A percentile compares a stretch with the other conserved stretches of the same genome.
Conservation (phyloP, 2,888 invertebrate species). For the Agrotis clavis region DNA sequence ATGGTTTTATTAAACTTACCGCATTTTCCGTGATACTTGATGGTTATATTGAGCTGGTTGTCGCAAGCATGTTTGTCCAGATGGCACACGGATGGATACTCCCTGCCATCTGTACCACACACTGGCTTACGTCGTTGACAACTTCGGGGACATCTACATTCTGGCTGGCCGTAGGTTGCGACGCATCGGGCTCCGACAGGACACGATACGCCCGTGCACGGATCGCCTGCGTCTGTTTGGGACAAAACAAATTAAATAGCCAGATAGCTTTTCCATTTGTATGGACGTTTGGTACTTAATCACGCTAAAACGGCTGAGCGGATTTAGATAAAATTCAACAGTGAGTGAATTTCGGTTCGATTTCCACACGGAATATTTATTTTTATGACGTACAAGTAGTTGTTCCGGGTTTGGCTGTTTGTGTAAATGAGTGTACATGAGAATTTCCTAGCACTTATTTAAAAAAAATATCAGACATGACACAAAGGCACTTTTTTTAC, state of each 20-base stretch:
- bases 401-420: too few species aligned
- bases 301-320: too few species aligned
- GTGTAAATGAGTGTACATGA: too few species aligned
- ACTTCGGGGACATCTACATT: constrained; percentile 91
- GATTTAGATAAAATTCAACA: too few species aligned
- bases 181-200: constrained; percentile 93
- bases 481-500: too few species aligned
- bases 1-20: constrained; percentile 91
- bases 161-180: constrained; percentile 93
- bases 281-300: too few species aligned
- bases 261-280: not conserved
- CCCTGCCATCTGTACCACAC: constrained; percentile 96
- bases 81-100: constrained; percentile 96
- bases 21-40: constrained; percentile 96
- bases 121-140: constrained; percentile 95
- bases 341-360: too few species aligned
- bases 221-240: constrained; percentile 92
- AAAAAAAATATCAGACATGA: too few species aligned
- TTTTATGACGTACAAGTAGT: too few species aligned
- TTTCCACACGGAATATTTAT: too few species aligned
- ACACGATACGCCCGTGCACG: constrained; percentile 93
- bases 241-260: not conserved
- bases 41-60: constrained; percentile 93
- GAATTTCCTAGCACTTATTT: too few species aligned
- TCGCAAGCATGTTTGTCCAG: constrained; percentile 96